These are phyloP conservation scores for Artibeus lituratus DNA, from an alignment of 2,797 vertebrate genomes.

Conservation along the genomic window DNA sequence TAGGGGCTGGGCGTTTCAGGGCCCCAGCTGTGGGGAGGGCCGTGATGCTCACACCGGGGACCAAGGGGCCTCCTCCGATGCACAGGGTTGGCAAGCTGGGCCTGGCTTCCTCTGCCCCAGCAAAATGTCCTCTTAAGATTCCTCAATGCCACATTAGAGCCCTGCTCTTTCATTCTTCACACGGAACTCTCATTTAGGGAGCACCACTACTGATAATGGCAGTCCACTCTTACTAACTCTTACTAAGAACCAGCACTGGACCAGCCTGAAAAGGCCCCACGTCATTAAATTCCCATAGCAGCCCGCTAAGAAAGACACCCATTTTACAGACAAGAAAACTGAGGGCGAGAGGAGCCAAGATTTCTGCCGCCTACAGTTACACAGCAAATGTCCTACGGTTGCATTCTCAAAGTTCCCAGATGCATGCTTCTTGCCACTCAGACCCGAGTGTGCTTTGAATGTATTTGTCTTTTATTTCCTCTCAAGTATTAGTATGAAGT, in stretches of 20 bases:
- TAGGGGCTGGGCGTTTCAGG: not conserved
- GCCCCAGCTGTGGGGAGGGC: not conserved
- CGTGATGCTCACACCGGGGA: rapidly evolving
- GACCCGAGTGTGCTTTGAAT: not conserved
- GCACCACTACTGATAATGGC: not conserved
- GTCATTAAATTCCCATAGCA: not conserved
- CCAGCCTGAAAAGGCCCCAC: not conserved
- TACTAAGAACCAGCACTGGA: not conserved
- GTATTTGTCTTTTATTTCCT: rapidly evolving
- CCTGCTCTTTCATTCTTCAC: not conserved
- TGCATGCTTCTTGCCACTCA: not conserved
- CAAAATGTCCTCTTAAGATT: rapidly evolving
- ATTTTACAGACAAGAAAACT: not conserved
- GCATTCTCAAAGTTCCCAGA: not conserved
- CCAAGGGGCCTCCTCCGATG: not conserved
- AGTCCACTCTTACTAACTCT: not conserved
- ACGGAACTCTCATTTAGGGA: rapidly evolving
- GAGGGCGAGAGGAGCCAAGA: not conserved
- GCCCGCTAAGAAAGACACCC: not conserved
- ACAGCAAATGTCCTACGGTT: not conserved
- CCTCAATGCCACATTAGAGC: not conserved
- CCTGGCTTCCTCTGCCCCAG: not conserved
- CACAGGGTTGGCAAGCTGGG: too few species aligned
- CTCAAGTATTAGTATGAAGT: not conserved
- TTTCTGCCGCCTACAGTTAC: rapidly evolving